Base-by-base conservation (phyloP, 2,797 vertebrate genomes). In the Schizothorax lantsangensis region DNA sequence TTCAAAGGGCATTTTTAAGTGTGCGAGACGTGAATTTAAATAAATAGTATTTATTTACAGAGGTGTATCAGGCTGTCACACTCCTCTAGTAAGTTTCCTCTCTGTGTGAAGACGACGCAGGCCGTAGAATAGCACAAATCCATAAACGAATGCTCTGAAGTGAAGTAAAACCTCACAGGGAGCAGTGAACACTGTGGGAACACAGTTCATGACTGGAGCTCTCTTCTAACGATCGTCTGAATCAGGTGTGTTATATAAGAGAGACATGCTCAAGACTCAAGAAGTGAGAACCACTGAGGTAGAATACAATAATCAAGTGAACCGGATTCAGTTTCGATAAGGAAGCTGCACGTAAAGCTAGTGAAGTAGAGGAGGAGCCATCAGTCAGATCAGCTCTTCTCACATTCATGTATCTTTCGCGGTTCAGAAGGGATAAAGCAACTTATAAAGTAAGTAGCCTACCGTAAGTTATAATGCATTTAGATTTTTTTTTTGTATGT, bases 91-190 rank as follows among this genome's bases (percentile, higher is more conserved):
- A 57, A 59, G 57, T 10, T 59, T n/a, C 23, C 0, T 10, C 52
- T 10, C 21, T 1, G 6, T 54, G 52, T 21, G 52, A 54, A 54
- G 6, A 19, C 2, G 49, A 17, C 21, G 49, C 49, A 54, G 17
- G 6, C 2, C 0, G 17, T 54, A 2, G 1, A 2, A 19, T 6
- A n/a, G n/a, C n/a, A n/a, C n/a, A n/a, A n/a, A 49, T 17, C 47
- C 47, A 0, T 11, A 11, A 45, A 45, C 17, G 47, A 49, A 49
- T 49, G 4, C 0, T n/a, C 8, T 3, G 54, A 59, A 4, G 54
- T n/a, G n/a, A n/a, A n/a, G n/a, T 2, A 2, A 21, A 0, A 3
- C 7, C 7, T 57, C 54, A 57, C 1, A 57, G 57, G 14, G 14
- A 49, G 49, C 15, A 19, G 5, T 17, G 15, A 52, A 49, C 47